These are phyloP conservation scores for Acrocyrtus sp. DNA, from an alignment of 2,888 invertebrate species.

Conservation along the genomic window DNA sequence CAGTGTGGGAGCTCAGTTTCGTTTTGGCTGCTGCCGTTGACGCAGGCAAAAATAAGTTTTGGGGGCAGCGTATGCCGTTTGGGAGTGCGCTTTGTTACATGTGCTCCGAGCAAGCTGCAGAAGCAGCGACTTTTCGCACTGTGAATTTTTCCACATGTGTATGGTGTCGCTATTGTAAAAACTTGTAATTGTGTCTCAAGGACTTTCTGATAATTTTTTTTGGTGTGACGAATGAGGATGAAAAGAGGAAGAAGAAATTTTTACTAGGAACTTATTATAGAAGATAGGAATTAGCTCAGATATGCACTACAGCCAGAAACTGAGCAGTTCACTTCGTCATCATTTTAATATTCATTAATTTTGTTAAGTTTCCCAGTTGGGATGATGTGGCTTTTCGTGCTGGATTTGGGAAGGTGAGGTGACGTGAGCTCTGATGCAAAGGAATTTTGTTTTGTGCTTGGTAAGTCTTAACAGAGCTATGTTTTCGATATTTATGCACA, in stretches of 20 bases:
- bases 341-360: too few species aligned
- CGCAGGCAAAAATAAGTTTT: conserved; percentile 15
- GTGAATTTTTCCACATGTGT: too few species aligned
- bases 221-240: not conserved
- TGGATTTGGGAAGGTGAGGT: too few species aligned
- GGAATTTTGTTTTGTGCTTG: too few species aligned
- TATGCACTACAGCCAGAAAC: too few species aligned
- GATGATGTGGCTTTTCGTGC: too few species aligned
- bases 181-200: conserved; percentile 15
- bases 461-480: too few species aligned
- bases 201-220: too few species aligned
- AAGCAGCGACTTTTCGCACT: not conserved
- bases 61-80: not conserved
- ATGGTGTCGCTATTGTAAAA: not conserved
- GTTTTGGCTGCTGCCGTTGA: conserved; percentile 40
- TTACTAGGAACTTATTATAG: not conserved
- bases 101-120: not conserved
- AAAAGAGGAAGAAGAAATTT: not conserved
- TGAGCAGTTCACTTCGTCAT: too few species aligned
- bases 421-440: too few species aligned
- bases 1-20: conserved; percentile 22
- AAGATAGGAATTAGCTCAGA: not conserved
- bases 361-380: too few species aligned
- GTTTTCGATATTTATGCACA: too few species aligned
- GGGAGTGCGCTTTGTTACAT: not conserved